These are phyloP conservation scores for Enoplolaimus lenunculus DNA, from an alignment of 2,888 invertebrate genomes.

Conservation along the genomic window DNA sequence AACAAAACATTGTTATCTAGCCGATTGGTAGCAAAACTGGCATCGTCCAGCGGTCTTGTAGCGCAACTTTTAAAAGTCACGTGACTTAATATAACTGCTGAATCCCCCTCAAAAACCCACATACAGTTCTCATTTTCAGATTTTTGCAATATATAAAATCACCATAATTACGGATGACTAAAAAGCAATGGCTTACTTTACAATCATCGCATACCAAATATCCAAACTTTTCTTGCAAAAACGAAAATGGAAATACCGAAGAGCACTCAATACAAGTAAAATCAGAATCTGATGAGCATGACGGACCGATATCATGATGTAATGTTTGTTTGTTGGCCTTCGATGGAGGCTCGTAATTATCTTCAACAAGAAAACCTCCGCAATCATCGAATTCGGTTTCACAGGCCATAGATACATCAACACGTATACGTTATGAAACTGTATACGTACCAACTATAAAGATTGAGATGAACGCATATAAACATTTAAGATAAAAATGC, in stretches of 20 bases:
- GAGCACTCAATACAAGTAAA: conserved; percentile 39
- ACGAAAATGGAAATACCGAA: conserved; percentile 40
- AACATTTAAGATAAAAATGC: no score
- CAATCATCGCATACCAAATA: conserved; percentile 40
- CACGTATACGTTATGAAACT: no score
- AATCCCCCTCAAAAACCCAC: no score
- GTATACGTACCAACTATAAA: no score
- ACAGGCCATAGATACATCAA: no score
- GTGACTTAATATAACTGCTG: no score
- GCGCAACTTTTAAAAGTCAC: no score
- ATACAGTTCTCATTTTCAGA: no score
- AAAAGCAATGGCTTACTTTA: conserved; percentile 30
- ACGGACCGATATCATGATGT: neutral
- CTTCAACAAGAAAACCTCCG: conserved; percentile 13
- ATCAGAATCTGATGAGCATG: neutral
- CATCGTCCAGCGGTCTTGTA: no score
- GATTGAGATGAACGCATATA: no score
- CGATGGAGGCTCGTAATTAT: neutral
- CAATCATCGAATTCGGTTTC: neutral
- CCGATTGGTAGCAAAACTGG: no score
- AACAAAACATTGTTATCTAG: no score
- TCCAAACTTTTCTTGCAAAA: conserved; percentile 37
- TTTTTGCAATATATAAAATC: neutral
- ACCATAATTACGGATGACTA: neutral
- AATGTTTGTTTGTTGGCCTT: neutral